These are phyloP conservation scores for Drosophila parabipectinata DNA, from an alignment of 1,140 invertebrate species.

Conservation along the genomic window DNA sequence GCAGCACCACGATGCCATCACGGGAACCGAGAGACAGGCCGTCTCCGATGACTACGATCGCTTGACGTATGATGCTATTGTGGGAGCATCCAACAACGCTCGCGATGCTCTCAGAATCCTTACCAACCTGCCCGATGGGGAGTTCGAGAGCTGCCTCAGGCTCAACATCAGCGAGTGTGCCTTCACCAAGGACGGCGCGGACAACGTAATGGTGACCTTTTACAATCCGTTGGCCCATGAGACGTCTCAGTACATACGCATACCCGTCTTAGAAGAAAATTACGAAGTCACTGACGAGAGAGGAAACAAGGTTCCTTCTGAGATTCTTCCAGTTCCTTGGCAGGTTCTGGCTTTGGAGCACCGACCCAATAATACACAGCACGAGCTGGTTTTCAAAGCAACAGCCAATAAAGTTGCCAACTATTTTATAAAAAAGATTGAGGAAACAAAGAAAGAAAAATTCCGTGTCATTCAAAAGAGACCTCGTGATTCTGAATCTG, in stretches of 20 bases:
- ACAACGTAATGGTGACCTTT: slow-evolving; percentile 87
- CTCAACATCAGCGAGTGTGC: slow-evolving; percentile 88
- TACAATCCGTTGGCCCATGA: slow-evolving; percentile 92
- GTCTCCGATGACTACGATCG: slow-evolving; percentile 94
- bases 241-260: slow-evolving; percentile 87
- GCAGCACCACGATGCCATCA: slow-evolving; percentile 96
- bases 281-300: slow-evolving; percentile 88
- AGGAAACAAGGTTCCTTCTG: slow-evolving; percentile 74
- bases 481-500: slow-evolving; percentile 1
- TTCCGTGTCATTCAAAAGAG: not conserved
- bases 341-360: slow-evolving; percentile 87
- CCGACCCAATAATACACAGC: slow-evolving; percentile 86
- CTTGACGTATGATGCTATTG: slow-evolving; percentile 56
- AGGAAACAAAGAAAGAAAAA: not conserved
- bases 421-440: slow-evolving; percentile 41
- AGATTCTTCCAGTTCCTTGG: slow-evolving; percentile 87
- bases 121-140: slow-evolving; percentile 84
- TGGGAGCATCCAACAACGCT: slow-evolving; percentile 39
- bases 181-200: slow-evolving; percentile 82
- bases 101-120: slow-evolving; percentile 65
- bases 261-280: slow-evolving; percentile 88
- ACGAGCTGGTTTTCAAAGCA: slow-evolving; percentile 89
- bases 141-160: slow-evolving; percentile 86
- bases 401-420: slow-evolving; percentile 59
- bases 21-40: slow-evolving; percentile 95